phyloP scores from a whole-genome alignment of 2,113 vertebrate genomes.

The Hypomesus transpacificus region DNA sequence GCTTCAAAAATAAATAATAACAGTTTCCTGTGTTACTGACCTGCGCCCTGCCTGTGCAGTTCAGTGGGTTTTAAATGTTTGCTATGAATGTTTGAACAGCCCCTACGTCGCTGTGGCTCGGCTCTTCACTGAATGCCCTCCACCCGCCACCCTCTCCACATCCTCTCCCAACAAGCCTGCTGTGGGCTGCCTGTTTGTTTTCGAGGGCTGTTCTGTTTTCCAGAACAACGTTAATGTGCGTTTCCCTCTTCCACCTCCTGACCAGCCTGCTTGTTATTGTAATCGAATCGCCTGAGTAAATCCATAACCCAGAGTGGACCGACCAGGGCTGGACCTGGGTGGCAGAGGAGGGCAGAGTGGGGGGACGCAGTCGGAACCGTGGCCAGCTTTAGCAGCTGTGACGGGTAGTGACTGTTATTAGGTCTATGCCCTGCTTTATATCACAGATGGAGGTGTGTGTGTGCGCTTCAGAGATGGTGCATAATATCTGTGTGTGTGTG shows the following conservation, averaged over 20 bases:
- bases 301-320: neutral
- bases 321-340: neutral
- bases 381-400: neutral
- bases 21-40: constrained; percentile 59
- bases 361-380: neutral
- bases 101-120: neutral
- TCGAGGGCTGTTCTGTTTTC: neutral
- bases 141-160: neutral
- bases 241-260: too few species aligned
- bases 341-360: neutral
- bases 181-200: neutral
- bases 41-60: constrained; percentile 38
- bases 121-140: neutral
- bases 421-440: neutral
- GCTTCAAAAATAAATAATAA: constrained; percentile 42
- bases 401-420: neutral
- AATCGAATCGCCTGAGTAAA: too few species aligned
- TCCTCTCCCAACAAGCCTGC: neutral
- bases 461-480: neutral
- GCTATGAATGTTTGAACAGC: constrained; percentile 62
- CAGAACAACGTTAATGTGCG: too few species aligned
- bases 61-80: constrained; percentile 56
- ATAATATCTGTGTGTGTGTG: neutral
- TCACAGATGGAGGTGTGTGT: neutral
- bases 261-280: too few species aligned